phyloP scores from a whole-genome alignment of 2,888 invertebrate genomes.

The Doris montereyensis region DNA sequence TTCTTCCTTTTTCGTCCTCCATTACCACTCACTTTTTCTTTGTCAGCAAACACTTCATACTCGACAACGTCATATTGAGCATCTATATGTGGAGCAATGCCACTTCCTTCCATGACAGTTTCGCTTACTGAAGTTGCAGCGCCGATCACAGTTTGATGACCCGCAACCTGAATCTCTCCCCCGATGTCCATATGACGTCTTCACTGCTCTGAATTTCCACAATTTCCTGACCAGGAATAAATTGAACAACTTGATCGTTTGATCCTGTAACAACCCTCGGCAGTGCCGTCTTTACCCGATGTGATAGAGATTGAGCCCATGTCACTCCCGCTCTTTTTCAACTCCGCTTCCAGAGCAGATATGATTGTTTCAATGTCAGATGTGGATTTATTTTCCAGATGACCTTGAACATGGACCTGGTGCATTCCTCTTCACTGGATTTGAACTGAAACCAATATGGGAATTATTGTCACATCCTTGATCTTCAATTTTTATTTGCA shows the following conservation, averaged over 20 bases:
- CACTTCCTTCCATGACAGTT: too few species aligned
- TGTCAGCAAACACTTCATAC: constrained; percentile 39
- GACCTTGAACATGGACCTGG: too few species aligned
- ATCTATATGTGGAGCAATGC: constrained; percentile 24
- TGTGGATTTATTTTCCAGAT: too few species aligned
- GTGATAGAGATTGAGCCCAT: not conserved
- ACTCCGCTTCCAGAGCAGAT: constrained; percentile 35
- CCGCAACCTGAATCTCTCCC: constrained; percentile 32
- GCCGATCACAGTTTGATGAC: too few species aligned
- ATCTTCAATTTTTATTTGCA: too few species aligned
- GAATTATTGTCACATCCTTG: too few species aligned
- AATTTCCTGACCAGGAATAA: constrained; percentile 24
- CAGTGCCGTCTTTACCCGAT: not conserved
- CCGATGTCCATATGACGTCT: constrained; percentile 39
- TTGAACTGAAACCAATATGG: too few species aligned
- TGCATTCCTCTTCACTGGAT: too few species aligned
- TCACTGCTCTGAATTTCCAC: constrained; percentile 35
- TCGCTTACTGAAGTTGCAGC: too few species aligned
- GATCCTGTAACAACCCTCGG: too few species aligned
- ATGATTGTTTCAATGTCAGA: constrained; percentile 42
- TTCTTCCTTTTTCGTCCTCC: constrained; percentile 29
- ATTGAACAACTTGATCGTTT: not conserved
- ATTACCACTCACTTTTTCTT: not conserved
- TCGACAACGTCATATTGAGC: constrained; percentile 40
- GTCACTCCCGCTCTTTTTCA: constrained; percentile 21